Conservation (phyloP, 1,140 invertebrate species). For the Meloidogyne chitwoodi region DNA sequence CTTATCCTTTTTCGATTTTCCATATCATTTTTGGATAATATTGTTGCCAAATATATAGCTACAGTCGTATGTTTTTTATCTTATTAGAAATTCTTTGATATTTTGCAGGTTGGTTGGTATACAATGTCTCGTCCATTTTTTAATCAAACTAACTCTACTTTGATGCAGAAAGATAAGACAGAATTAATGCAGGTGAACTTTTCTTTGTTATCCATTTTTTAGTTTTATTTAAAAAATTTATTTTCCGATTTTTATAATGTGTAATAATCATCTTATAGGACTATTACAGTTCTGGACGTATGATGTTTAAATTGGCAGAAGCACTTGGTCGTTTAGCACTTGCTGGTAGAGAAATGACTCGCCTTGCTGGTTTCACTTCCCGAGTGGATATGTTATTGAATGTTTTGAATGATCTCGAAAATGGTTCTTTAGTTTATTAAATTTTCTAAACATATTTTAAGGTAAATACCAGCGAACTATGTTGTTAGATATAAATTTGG, state of each 20-base stretch:
- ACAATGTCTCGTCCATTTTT: conserved; percentile 91
- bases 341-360: conserved; percentile 85
- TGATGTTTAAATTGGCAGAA: conserved; percentile 92
- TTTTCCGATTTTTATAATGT: neutral
- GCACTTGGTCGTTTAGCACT: conserved; percentile 88
- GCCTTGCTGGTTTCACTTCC: conserved; percentile 85
- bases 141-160: conserved; percentile 63
- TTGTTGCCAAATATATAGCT: conserved; percentile 90
- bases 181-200: conserved; percentile 50
- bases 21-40: conserved; percentile 91
- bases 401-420: conserved; percentile 80
- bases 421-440: conserved; percentile 63
- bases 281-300: conserved; percentile 91
- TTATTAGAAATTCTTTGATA: neutral
- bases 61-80: conserved; percentile 66
- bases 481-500: conserved; percentile 5
- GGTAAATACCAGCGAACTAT: conserved; percentile 45
- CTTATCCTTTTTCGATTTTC: conserved; percentile 84
- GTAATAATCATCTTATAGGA: conserved; percentile 65
- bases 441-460: neutral
- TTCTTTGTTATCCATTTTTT: too few species aligned
- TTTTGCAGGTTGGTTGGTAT: conserved; percentile 74
- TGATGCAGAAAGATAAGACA: conserved; percentile 52
- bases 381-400: conserved; percentile 82
- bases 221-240: neutral